Evolutionary conservation across 2,113 vertebrate genomes (phyloP).

Genomic region (Charadrius vociferus): DNA sequence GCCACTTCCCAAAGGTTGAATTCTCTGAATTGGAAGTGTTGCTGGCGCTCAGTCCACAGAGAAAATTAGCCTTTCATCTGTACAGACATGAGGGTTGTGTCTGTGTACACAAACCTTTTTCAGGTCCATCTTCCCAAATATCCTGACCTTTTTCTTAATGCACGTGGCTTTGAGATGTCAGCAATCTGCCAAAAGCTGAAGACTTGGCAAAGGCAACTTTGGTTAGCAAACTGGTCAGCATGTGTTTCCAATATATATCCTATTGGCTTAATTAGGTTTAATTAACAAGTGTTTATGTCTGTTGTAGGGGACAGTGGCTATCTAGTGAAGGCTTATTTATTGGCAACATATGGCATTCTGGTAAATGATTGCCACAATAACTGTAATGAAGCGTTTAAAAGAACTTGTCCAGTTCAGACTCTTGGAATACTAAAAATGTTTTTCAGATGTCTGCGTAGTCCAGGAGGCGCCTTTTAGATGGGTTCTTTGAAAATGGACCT

Average conservation of each 20-base stretch:
- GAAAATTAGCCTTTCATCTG: background rate
- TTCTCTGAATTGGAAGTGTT: background rate
- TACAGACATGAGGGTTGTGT: background rate
- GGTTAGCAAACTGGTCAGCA: conserved; percentile 7
- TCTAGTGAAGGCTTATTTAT: conserved; percentile 26
- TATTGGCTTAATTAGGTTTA: conserved; percentile 32
- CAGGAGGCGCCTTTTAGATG: background rate
- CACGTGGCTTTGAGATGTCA: background rate
- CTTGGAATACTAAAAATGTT: background rate
- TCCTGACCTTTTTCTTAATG: background rate
- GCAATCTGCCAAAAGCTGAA: background rate
- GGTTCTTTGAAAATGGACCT: background rate
- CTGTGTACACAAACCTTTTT: background rate
- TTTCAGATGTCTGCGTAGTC: background rate
- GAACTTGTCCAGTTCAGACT: background rate
- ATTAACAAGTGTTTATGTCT: conserved; percentile 29
- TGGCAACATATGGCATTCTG: background rate
- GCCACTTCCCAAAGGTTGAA: background rate
- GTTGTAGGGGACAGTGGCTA: background rate
- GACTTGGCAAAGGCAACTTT: background rate
- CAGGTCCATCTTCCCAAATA: background rate
- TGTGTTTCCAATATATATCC: conserved; percentile 1
- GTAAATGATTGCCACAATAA: conserved; percentile 8
- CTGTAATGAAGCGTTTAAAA: background rate
- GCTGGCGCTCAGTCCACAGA: background rate